These are phyloP conservation scores for Tuberolachnus salignus DNA, from an alignment of 2,888 invertebrate species.

Conservation along the genomic window DNA sequence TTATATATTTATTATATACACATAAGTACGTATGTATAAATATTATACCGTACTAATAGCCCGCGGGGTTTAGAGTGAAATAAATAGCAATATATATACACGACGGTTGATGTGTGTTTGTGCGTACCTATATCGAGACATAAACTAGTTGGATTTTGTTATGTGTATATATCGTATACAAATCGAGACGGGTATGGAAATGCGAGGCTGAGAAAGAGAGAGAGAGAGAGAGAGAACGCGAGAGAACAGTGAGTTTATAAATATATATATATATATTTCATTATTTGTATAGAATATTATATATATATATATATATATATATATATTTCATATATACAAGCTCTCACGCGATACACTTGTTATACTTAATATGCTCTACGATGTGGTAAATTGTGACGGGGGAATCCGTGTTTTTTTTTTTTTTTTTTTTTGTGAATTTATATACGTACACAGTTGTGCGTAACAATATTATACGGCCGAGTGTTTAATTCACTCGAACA, in stretches of 20 bases:
- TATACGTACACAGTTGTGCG: background rate
- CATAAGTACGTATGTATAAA: background rate
- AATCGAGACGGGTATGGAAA: constrained; percentile 2
- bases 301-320: too few relatives aligned
- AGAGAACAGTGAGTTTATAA: background rate
- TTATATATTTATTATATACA: background rate
- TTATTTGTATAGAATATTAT: too few relatives aligned
- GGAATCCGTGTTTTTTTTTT: too few relatives aligned
- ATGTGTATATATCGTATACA: background rate
- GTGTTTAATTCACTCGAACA: background rate
- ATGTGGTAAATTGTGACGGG: too few relatives aligned
- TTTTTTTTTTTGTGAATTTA: background rate
- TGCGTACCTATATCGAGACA: background rate
- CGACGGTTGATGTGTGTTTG: background rate
- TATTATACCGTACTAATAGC: too few relatives aligned
- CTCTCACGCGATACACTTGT: too few relatives aligned
- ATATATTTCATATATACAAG: too few relatives aligned
- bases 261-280: too few relatives aligned
- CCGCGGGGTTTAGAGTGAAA: too few relatives aligned
- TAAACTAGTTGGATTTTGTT: constrained; percentile 11
- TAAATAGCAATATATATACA: background rate
- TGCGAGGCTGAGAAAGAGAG: background rate
- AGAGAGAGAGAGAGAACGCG: background rate
- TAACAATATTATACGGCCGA: too few relatives aligned
- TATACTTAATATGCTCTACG: too few relatives aligned